These are phyloP conservation scores for Paraescarpia echinospica DNA, from an alignment of 1,140 invertebrate species.

Conservation along the genomic window DNA sequence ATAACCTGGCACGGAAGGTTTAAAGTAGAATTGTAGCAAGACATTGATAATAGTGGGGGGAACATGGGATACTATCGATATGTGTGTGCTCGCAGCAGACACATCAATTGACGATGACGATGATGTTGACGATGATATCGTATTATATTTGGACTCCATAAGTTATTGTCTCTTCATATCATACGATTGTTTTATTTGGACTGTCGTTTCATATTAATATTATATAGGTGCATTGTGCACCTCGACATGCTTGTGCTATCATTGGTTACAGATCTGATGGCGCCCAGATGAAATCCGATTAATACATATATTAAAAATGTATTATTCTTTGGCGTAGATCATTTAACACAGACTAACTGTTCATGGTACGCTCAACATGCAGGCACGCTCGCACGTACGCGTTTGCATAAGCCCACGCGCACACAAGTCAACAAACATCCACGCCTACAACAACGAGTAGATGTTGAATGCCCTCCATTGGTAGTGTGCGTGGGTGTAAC, in stretches of 20 bases:
- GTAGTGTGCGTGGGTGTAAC: neutral
- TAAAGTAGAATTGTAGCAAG: too few species aligned
- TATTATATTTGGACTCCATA: neutral
- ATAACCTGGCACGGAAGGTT: too few species aligned
- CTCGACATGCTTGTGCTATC: neutral
- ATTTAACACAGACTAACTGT: neutral
- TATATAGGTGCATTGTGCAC: neutral
- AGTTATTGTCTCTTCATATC: neutral
- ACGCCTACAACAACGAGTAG: neutral
- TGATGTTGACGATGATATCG: neutral
- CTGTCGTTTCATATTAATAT: neutral
- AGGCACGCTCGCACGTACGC: too few species aligned
- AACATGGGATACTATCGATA: too few species aligned
- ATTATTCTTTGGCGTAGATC: too few species aligned
- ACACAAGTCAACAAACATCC: too few species aligned
- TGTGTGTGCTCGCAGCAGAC: too few species aligned
- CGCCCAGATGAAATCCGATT: neutral
- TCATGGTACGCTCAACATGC: neutral
- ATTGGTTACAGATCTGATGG: neutral
- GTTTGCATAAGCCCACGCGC: too few species aligned
- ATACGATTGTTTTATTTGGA: neutral
- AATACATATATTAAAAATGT: neutral
- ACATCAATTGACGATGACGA: too few species aligned
- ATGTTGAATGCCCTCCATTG: neutral
- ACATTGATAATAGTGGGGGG: too few species aligned